phyloP scores from a whole-genome alignment of 2,113 vertebrate species.

The Cairina moschata region DNA sequence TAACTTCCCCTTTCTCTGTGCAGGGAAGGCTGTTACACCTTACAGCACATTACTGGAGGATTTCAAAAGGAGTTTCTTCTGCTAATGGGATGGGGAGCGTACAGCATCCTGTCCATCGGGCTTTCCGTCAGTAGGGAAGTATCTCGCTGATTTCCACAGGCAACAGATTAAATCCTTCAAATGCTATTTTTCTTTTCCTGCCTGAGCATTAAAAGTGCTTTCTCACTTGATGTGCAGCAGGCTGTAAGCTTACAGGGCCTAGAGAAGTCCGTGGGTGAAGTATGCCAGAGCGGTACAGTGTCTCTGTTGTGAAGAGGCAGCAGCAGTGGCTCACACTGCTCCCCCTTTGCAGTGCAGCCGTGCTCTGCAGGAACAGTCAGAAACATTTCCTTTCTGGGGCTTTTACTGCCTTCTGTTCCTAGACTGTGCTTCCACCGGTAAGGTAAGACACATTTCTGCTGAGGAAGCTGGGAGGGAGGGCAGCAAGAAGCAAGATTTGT shows the following conservation, averaged over 20 bases:
- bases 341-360: neutral
- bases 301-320: neutral
- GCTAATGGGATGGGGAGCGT: neutral
- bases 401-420: neutral
- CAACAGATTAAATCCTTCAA: neutral
- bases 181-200: neutral
- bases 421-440: neutral
- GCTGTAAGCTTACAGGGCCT: neutral
- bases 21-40: neutral
- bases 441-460: neutral
- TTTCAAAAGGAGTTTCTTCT: constrained; percentile 4
- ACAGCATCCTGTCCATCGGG: neutral
- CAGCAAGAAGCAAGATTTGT: neutral
- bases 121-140: neutral
- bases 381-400: neutral
- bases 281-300: neutral
- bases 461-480: neutral
- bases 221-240: neutral
- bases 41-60: neutral
- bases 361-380: neutral
- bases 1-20: neutral
- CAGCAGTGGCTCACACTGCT: neutral
- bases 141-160: neutral
- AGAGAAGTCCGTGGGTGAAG: constrained; percentile 3
- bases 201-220: neutral